phyloP scores from a whole-genome alignment of 2,113 vertebrate species.

The Callaeas wilsoni region DNA sequence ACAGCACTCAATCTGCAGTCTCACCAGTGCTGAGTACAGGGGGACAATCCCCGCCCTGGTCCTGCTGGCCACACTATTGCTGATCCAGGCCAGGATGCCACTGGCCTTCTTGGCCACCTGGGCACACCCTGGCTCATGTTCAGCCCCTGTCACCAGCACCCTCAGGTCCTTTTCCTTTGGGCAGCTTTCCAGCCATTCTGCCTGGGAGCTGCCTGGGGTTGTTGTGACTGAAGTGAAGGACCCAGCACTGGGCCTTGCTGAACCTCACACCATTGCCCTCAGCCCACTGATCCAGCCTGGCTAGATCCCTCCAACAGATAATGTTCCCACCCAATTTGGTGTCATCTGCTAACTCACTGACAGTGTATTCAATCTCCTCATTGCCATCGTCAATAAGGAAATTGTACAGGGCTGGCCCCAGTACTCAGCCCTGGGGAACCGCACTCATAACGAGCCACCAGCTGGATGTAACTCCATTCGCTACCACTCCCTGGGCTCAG shows the following conservation, averaged over 20 bases:
- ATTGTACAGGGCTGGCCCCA: not conserved
- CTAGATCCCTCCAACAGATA: not conserved
- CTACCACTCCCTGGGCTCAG: not conserved
- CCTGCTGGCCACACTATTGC: not conserved
- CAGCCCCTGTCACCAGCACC: not conserved
- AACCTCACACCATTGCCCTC: not conserved
- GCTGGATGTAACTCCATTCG: not conserved
- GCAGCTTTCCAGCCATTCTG: not conserved
- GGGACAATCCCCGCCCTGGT: not conserved
- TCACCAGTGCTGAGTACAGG: not conserved
- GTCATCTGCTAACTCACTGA: not conserved
- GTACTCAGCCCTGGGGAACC: fast-evolving
- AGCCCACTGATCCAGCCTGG: not conserved
- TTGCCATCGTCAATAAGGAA: not conserved
- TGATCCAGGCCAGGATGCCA: not conserved
- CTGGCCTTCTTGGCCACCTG: not conserved
- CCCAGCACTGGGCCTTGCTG: fast-evolving
- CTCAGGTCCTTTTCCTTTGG: not conserved
- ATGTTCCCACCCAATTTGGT: fast-evolving
- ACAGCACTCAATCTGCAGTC: not conserved
- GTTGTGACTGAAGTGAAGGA: not conserved
- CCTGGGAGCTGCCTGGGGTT: not conserved
- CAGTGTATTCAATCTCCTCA: not conserved
- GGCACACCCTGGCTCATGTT: not conserved
- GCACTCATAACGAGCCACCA: fast-evolving